A percentile compares a stretch with the other conserved stretches of the same genome.
Conservation (phyloP, 2,888 invertebrate species). For the Andrena marginata region DNA sequence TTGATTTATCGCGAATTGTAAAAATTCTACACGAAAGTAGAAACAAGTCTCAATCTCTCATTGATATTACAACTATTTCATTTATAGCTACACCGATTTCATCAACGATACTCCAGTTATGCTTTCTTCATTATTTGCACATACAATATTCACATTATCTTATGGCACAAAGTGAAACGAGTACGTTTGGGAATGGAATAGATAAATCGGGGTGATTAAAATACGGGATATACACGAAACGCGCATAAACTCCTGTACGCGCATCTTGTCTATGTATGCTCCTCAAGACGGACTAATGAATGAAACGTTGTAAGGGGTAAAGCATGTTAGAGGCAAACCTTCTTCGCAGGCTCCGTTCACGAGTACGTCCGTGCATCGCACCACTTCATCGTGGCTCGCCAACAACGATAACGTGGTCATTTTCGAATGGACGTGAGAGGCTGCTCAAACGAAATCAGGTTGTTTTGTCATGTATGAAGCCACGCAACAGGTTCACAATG, state of each 20-base stretch:
- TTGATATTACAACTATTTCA: background rate
- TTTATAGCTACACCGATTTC: background rate
- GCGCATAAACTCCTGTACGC: background rate
- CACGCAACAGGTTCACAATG: constrained; percentile 2
- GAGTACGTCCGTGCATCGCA: constrained; percentile 89
- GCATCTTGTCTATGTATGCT: background rate
- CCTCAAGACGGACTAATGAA: background rate
- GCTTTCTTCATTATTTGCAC: too few species aligned
- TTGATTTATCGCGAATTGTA: constrained; percentile 90
- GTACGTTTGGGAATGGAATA: background rate
- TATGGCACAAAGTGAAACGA: background rate
- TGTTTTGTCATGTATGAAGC: constrained; percentile 19
- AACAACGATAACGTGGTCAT: constrained; percentile 87
- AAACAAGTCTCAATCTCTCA: background rate
- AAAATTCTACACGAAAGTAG: constrained; percentile 87
- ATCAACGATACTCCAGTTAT: background rate
- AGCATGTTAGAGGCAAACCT: constrained; percentile 85
- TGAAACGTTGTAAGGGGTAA: background rate
- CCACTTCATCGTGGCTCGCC: constrained; percentile 91
- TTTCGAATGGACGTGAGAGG: constrained; percentile 34
- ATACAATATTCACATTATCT: background rate
- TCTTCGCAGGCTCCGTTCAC: constrained; percentile 90
- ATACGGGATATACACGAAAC: background rate
- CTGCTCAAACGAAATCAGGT: constrained; percentile 1
- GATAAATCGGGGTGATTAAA: background rate